Percentiles rank a stretch among this genome's conserved stretches.
phyloP scores from a whole-genome alignment of 2,888 invertebrate genomes.

The Tanypteryx hageni region DNA sequence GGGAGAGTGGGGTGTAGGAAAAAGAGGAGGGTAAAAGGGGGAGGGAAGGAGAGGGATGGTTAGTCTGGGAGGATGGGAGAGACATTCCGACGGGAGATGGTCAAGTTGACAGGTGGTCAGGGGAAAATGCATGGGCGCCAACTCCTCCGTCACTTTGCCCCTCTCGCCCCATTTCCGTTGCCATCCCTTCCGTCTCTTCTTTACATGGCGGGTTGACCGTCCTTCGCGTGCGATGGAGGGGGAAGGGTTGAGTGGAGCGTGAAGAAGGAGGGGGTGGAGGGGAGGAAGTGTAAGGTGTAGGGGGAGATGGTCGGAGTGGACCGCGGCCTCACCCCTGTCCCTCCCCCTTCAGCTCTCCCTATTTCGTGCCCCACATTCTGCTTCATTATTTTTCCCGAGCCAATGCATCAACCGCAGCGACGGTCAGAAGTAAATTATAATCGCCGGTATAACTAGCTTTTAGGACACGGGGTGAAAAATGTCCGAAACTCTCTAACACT shows the following conservation, averaged over 20 bases:
- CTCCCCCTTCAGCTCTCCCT: neutral
- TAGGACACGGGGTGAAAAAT: neutral
- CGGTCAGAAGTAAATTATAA: neutral
- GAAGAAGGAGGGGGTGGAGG: no score
- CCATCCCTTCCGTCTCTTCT: neutral
- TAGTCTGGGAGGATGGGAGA: neutral
- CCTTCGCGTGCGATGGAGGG: neutral
- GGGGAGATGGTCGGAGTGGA: no score
- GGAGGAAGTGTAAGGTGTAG: no score
- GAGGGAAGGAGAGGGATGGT: no score
- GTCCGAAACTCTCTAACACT: neutral
- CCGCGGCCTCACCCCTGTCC: no score
- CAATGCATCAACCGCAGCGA: neutral
- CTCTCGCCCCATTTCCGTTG: neutral
- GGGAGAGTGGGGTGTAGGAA: no score
- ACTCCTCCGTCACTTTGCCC: neutral
- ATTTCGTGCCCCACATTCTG: neutral
- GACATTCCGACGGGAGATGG: neutral
- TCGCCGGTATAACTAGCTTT: neutral
- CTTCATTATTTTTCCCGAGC: neutral
- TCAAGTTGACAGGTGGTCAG: neutral
- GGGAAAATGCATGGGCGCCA: neutral
- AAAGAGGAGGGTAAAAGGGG: no score
- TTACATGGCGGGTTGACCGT: neutral
- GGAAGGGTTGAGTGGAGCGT: neutral